Evolutionary conservation across 2,888 invertebrate species (phyloP).

Genomic region (Xylocampa areola): DNA sequence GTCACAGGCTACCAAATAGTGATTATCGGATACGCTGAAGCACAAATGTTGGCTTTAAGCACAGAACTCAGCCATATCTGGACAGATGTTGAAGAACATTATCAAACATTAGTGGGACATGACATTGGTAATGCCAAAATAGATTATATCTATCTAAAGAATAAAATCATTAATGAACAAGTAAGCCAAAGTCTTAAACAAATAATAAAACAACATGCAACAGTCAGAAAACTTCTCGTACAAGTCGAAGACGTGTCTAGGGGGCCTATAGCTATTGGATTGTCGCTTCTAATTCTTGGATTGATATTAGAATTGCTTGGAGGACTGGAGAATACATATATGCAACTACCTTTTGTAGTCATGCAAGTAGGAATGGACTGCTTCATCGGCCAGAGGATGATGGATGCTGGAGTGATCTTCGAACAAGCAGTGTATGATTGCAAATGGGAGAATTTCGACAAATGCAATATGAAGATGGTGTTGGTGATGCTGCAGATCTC

Average conservation of each 20-base stretch:
- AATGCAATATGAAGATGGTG: conserved; percentile 70
- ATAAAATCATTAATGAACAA: conserved; percentile 42
- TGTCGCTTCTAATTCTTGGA: conserved; percentile 56
- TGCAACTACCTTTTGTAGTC: conserved; percentile 66
- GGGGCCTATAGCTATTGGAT: conserved; percentile 64
- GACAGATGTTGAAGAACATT: conserved; percentile 45
- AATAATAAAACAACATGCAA: conserved; percentile 59
- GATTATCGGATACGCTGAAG: conserved; percentile 45
- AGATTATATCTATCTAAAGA: conserved; percentile 3
- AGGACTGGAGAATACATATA: conserved; percentile 69
- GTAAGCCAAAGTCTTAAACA: conserved; percentile 46
- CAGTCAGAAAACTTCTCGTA: conserved; percentile 53
- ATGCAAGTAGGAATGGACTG: conserved; percentile 72
- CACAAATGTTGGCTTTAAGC: conserved; percentile 43
- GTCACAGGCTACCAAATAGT: conserved; percentile 49
- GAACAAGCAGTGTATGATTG: conserved; percentile 73
- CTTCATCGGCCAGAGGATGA: conserved; percentile 71
- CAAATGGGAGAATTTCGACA: conserved; percentile 77
- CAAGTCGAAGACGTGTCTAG: conserved; percentile 61
- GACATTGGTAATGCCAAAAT: not conserved
- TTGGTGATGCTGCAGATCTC: conserved; percentile 71
- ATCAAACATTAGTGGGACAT: conserved; percentile 2
- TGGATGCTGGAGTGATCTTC: conserved; percentile 69
- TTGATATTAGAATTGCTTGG: conserved; percentile 65
- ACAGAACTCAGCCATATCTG: conserved; percentile 45